Evolutionary conservation across 2,888 invertebrate species (phyloP), one percentile per base, ranked within the genome.

Genomic region (Sabatieria punctata): DNA sequence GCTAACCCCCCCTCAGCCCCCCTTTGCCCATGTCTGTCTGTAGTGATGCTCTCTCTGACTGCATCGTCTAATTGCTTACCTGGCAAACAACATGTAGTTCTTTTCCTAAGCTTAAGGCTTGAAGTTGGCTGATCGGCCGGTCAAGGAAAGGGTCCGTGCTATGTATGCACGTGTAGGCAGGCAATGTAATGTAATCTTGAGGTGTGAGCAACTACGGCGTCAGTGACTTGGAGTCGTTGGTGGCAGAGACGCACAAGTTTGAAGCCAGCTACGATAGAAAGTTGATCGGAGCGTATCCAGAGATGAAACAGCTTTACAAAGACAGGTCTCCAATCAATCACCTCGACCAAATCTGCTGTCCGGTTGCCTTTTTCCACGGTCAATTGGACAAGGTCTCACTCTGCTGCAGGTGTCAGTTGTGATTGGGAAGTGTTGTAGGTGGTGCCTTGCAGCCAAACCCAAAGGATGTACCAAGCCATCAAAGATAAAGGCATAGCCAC

Each of bases 201-300:
- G 69, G 67, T 26, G 66, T 65, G 3, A 66, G 66, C 48, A 57
- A 61, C 47, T 70, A 68, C 57, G 70, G 69, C 15, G 60, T 71
- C 11, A 60, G 60, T n/a, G 70, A 71, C 51, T 53, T 71, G 27
- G 58, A 58, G 22, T 59, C 58, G 2, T 52, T 70, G 47, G 59
- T 58, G 25, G 41, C 52, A 21, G 68, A 68, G 38, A 68, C 69
- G 2, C 69, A 70, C 55, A 70, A 70, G 54, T 68, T 70, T 59
- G 70, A 70, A 54, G 57, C 64, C 41, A 61, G 63, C 23, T 70
- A 69, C 56, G 55, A 65, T 42, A 63, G 65, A 47, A 47, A 40
- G 1, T 53, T 69, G 8, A 55, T 70, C 24, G 66, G 61, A 11
- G 52, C 47, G 13, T 54, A 52, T 25, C 57, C 58, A 4, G 57